Conservation (phyloP, 2,797 vertebrate genomes). For the Peromyscus eremicus region DNA sequence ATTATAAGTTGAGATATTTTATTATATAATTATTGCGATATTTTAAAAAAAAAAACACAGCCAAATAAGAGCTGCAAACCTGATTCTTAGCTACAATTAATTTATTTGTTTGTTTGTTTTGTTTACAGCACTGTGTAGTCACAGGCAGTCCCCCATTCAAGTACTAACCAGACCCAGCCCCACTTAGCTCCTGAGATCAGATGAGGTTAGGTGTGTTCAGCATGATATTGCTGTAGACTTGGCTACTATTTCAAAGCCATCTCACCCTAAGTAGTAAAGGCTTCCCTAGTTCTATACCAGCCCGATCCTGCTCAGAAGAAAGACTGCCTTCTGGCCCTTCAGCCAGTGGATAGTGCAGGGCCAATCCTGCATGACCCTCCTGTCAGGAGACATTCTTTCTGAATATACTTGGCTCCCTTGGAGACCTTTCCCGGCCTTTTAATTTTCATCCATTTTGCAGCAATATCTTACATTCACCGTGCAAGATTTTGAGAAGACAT, state of each 20-base stretch:
- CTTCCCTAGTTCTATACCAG: rapidly evolving
- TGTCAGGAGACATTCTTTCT: neutral
- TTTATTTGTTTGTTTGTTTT: neutral
- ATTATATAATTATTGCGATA: neutral
- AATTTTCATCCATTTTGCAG: neutral
- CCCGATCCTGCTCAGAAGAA: rapidly evolving
- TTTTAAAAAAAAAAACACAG: neutral
- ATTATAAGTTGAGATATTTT: neutral
- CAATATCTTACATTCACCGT: neutral
- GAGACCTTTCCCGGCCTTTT: neutral
- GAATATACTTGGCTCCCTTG: neutral
- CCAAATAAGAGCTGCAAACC: neutral
- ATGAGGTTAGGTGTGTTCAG: too few species aligned
- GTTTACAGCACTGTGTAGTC: too few species aligned
- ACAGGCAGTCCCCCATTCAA: neutral
- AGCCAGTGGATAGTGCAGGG: neutral
- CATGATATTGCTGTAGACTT: neutral
- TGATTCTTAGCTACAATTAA: neutral
- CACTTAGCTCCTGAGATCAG: neutral
- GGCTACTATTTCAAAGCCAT: neutral
- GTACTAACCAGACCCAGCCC: neutral
- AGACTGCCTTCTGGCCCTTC: neutral
- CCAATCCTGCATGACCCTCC: rapidly evolving
- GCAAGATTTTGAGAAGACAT: neutral
- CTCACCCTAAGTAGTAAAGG: neutral